Evolutionary conservation across 2,797 vertebrate species (phyloP), one percentile per base, ranked within the genome.

Genomic region (Lagodon rhomboides): DNA sequence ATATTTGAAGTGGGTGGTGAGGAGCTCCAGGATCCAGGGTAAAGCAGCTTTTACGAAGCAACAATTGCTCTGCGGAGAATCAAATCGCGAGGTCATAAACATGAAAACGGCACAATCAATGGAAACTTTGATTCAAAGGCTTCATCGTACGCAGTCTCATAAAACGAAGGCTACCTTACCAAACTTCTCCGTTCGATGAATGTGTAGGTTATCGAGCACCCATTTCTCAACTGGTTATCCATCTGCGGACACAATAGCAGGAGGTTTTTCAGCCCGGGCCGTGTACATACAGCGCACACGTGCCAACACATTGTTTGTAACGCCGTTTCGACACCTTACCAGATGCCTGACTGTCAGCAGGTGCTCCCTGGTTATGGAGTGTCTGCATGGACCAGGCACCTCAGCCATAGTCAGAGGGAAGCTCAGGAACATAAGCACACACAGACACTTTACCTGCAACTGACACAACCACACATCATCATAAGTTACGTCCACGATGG

Each of bases 31-130:
- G 68, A 94, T 94, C 89, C 91, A 93, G 16, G 95, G 95, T 72
- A 96, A 85, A 73, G 95, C 93, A 71, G 95, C 95, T 90, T 96
- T 96, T 51, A 96, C 94, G 69, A 95, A 96, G 87, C 95, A 96
- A 61, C 92, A 92, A 78, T 95, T 91, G 77, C 94, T 96, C 95
- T 96, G 88, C 67, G 68, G 82, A 66, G 59, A 77, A 82, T 73
- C 65, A 80, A 53, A 75, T 13, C 15, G 60, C 0, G 2, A 25
- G 27, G 62, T 63, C 59, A 79, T 74, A 60, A 81, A 77, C 53
- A 47, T 2, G 0, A 59, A 65, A 54, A 61, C 0, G 3, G 50
- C 2, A 53, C 30, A 62, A 13, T 67, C 27, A n/a, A 51, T 30
- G 46, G 27, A 78, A 78, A 61, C 13, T 67, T 51, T 67, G 25